phyloP scores from a whole-genome alignment of 2,113 vertebrate species.

The Steatornis caripensis region DNA sequence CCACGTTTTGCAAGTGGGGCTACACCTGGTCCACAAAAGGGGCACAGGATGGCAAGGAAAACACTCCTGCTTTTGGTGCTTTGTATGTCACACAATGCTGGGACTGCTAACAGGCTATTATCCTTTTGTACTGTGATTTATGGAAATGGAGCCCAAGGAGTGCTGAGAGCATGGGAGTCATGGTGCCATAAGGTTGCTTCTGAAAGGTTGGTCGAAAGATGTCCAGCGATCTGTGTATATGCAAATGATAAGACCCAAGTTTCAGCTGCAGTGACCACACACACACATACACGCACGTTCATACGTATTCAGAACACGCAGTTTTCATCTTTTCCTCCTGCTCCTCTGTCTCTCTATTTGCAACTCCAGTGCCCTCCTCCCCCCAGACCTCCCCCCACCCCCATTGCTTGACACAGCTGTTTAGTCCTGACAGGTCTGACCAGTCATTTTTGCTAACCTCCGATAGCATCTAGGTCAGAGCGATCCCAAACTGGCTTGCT shows the following conservation, averaged over 20 bases:
- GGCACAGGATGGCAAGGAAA: background rate
- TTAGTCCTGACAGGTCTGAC: slow-evolving; percentile 39
- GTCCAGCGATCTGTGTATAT: background rate
- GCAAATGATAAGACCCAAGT: background rate
- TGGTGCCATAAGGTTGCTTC: background rate
- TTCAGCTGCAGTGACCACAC: background rate
- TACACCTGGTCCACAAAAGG: background rate
- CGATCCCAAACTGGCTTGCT: slow-evolving; percentile 32
- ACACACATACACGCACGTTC: background rate
- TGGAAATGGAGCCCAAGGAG: background rate
- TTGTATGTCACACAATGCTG: background rate
- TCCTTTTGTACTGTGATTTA: background rate
- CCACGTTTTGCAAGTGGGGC: background rate
- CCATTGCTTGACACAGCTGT: slow-evolving; percentile 17
- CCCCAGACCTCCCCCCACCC: background rate
- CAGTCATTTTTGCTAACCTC: slow-evolving; percentile 44
- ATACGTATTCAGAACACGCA: slow-evolving; percentile 3
- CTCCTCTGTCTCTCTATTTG: slow-evolving; percentile 9
- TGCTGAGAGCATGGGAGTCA: background rate
- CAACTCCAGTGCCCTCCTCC: background rate
- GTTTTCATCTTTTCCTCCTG: slow-evolving; percentile 30
- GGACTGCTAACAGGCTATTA: background rate
- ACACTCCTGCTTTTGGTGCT: background rate
- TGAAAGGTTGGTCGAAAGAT: background rate
- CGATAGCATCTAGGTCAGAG: slow-evolving; percentile 49